Percentiles rank a stretch among this genome's conserved stretches.
phyloP scores from a whole-genome alignment of 2,113 vertebrate genomes.

The Melanostigma gelatinosum region DNA sequence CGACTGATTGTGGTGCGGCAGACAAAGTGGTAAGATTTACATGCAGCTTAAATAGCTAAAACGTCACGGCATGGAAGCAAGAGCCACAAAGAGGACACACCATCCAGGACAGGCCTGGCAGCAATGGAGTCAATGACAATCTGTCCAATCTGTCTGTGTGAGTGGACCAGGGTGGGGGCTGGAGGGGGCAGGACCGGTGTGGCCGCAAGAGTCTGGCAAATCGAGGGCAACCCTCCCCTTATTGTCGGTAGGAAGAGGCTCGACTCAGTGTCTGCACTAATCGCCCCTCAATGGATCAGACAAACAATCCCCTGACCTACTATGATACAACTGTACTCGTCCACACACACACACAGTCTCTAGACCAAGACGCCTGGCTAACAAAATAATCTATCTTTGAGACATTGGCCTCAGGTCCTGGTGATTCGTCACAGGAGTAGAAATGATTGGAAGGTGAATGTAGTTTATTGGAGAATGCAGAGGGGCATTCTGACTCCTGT shows the following conservation, averaged over 20 bases:
- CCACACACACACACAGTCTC: constrained; percentile 18
- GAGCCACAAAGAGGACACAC: constrained; percentile 27
- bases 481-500: too few relatives aligned
- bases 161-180: constrained; percentile 38
- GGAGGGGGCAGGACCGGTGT: constrained; percentile 23
- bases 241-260: constrained; percentile 57
- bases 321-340: constrained; percentile 60
- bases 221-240: constrained; percentile 51
- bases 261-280: constrained; percentile 66
- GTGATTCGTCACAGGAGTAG: too few relatives aligned
- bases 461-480: too few relatives aligned
- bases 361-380: too few relatives aligned
- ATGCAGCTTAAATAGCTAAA: constrained; percentile 14
- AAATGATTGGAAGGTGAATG: too few relatives aligned
- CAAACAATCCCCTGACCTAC: constrained; percentile 77
- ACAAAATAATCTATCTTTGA: too few relatives aligned
- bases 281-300: constrained; percentile 77
- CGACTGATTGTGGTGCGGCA: neutral
- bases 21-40: constrained; percentile 6
- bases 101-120: constrained; percentile 18
- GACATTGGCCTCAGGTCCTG: too few relatives aligned
- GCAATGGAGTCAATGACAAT: constrained; percentile 33
- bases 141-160: constrained; percentile 54
- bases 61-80: constrained; percentile 2
- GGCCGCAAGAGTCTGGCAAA: constrained; percentile 48